Evolutionary conservation across 2,888 invertebrate species (phyloP).

Genomic region (Thecocarcelia acutangulata): DNA sequence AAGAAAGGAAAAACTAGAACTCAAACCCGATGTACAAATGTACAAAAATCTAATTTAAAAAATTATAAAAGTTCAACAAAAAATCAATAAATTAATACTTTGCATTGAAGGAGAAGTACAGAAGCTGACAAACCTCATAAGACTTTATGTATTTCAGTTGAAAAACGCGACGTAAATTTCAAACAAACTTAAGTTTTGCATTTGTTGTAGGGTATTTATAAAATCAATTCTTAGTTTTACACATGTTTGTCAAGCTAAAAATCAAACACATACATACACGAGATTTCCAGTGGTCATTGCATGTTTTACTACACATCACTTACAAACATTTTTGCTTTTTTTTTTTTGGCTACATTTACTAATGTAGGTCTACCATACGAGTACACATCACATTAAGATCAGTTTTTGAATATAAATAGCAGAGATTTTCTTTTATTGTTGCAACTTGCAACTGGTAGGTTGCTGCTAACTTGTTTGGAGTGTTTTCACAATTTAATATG

Average conservation of each 20-base stretch:
- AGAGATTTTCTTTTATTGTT: conserved; percentile 44
- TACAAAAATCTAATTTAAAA: no score
- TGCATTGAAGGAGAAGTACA: no score
- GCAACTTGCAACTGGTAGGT: conserved; percentile 51
- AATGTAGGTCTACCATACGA: conserved; percentile 65
- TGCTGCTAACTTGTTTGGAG: conserved; percentile 46
- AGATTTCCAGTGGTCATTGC: conserved; percentile 54
- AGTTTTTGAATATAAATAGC: conserved; percentile 54
- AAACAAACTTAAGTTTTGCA: no score
- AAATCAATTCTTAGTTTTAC: conserved; percentile 53
- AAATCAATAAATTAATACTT: no score
- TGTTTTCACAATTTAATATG: conserved; percentile 60
- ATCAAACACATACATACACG: background rate
- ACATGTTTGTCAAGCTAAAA: conserved; percentile 49
- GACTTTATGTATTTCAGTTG: no score
- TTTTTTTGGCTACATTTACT: conserved; percentile 53
- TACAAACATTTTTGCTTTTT: background rate
- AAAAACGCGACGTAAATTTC: no score
- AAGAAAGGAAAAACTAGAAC: no score
- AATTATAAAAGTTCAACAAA: no score
- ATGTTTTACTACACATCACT: conserved; percentile 18
- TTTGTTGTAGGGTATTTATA: conserved; percentile 17
- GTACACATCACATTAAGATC: conserved; percentile 67
- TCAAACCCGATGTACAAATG: no score
- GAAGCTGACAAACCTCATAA: no score